Percentiles rank a stretch among this genome's conserved stretches.
phyloP scores from a whole-genome alignment of 2,113 vertebrate genomes.

The Leucosticte australis region DNA sequence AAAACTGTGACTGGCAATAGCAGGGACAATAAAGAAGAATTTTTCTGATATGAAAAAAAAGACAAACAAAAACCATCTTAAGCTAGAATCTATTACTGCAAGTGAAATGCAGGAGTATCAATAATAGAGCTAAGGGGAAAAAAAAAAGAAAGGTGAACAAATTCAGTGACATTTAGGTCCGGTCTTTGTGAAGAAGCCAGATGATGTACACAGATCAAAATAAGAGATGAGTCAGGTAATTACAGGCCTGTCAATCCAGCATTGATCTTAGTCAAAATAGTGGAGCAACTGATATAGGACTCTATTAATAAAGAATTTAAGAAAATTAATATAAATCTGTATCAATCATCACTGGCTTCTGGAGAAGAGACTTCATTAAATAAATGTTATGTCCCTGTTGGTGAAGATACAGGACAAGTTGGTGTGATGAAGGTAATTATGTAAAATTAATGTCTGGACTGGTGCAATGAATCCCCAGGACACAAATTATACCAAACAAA shows the following conservation, averaged over 20 bases:
- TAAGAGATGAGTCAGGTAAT: not conserved
- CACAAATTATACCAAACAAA: not conserved
- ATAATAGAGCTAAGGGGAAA: not conserved
- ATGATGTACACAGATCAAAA: not conserved
- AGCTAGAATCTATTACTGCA: not conserved
- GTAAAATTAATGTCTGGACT: not conserved
- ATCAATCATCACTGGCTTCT: not conserved
- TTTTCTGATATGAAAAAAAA: not conserved
- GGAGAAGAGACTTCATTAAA: not conserved
- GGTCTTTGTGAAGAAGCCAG: not conserved
- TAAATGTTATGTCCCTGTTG: not conserved
- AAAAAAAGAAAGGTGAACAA: not conserved
- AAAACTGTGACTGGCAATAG: not conserved
- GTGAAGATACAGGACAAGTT: not conserved
- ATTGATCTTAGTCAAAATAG: not conserved
- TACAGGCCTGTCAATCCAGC: not conserved
- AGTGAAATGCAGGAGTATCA: not conserved
- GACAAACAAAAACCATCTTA: not conserved
- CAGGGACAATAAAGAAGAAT: not conserved
- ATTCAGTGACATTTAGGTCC: not conserved
- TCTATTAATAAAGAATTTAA: not conserved
- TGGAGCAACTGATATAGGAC: not conserved
- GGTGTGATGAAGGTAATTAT: not conserved
- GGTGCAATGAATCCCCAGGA: not conserved
- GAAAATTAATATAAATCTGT: not conserved